Base-by-base conservation (phyloP, 2,113 vertebrate genomes). In the Melospiza georgiana region DNA sequence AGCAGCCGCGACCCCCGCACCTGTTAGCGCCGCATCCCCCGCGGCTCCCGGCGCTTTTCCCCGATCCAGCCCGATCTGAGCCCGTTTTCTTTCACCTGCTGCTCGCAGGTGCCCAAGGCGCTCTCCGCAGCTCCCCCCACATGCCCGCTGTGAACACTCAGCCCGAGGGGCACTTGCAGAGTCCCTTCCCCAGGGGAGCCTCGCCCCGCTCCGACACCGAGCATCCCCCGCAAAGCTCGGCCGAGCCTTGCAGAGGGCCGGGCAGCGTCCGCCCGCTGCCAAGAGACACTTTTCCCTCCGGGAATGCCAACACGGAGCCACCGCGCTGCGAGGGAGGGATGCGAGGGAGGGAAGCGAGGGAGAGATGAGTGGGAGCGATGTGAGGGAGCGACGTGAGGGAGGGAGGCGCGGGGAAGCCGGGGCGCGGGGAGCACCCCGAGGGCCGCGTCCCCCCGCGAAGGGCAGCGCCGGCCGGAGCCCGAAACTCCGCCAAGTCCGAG, bases 401-500 rank as follows among this genome's bases (percentile, higher is more conserved):
- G 9, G 5, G 55, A 69, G 12, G 54, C 39, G 33, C 37, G 33
- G 27, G 3, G 27, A 35, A 65, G 30, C 44, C 62, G 62, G 43
- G 27, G 58, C 59, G 35, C 28, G 15, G 51, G 12, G 12, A 9
- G 31, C 31, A 15, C 28, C 63, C 35, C 2, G 15, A 35, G 51
- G 30, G 35, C 58, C n/a, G 57, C 57, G 51, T 58, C 39, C 65
- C 68, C 25, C 73, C 57, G 13, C 28, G 25, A 55, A 37, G 41
- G 46, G 48, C 89, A 78, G 80, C 75, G 37, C 41, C 63, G 49
- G 46, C 41, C 80, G 6, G 41, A 62, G 25, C 51, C 61, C 72
- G 19, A 55, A 96, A 93, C 95, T 95, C 93, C 68, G 23, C 39
- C 33, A 72, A 91, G 93, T 89, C 21, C 7, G 72, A 73, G 66